Percentiles rank a stretch among this genome's conserved stretches.
Conservation (phyloP, 37 sponge, comb jelly and placozoan species). For the Cliona cf. orientalis region DNA sequence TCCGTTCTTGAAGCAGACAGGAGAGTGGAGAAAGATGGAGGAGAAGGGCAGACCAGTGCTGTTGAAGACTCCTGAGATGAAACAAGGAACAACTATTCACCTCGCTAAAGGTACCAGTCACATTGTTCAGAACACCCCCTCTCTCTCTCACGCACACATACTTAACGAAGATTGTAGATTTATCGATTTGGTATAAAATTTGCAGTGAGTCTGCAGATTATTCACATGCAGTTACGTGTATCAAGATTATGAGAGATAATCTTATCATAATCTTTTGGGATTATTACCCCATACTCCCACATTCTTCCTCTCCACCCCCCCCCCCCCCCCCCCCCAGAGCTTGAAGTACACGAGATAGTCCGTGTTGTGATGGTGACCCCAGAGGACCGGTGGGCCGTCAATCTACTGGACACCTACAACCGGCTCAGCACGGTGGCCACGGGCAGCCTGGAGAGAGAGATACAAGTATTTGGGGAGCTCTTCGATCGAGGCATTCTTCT, state of each 20-base stretch:
- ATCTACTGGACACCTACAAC: slow-evolving; percentile 50
- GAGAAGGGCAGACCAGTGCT: slow-evolving; percentile 18
- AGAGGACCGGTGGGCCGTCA: slow-evolving; percentile 55
- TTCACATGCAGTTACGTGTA: too few relatives aligned
- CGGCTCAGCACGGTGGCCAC: slow-evolving; percentile 25
- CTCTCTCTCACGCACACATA: too few relatives aligned
- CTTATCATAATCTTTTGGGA: background rate
- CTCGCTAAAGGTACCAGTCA: slow-evolving; percentile 31
- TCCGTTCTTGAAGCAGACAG: slow-evolving; percentile 29
- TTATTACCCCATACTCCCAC: background rate
- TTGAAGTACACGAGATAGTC: slow-evolving; percentile 43
- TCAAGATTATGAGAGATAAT: background rate
- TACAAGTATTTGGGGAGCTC: slow-evolving; percentile 43
- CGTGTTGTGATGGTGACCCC: slow-evolving; percentile 14
- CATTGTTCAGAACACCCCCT: too few relatives aligned
- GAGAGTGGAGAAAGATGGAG: slow-evolving; percentile 36
- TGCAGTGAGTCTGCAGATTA: too few relatives aligned
- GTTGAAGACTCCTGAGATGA: slow-evolving; percentile 41
- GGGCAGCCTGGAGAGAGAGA: slow-evolving; percentile 42
- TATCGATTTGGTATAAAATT: too few relatives aligned
- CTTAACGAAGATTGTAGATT: too few relatives aligned
- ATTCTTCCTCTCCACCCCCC: background rate
- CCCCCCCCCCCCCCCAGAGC: background rate
- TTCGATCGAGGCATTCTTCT: slow-evolving; percentile 25
- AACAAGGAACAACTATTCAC: slow-evolving; percentile 34